Conservation (phyloP, 2,888 invertebrate genomes). For the Eumerus sabulonum region DNA sequence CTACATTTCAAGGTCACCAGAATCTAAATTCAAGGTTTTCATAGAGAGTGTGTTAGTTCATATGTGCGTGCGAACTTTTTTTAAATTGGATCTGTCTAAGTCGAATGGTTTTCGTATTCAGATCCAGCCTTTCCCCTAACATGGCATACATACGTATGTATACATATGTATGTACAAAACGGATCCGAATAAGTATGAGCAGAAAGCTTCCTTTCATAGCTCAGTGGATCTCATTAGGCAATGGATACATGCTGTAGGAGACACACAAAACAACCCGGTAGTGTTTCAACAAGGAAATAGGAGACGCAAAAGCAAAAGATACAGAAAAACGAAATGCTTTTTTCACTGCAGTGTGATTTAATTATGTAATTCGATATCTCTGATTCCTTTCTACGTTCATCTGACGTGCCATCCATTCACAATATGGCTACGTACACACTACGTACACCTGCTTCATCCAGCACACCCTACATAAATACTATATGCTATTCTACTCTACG, state of each 20-base stretch:
- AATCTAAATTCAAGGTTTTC: no score
- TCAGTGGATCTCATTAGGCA: slow-evolving; percentile 21
- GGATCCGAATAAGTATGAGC: no score
- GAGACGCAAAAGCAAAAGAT: background rate
- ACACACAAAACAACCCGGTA: background rate
- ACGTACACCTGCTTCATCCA: no score
- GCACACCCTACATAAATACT: background rate
- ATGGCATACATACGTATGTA: no score
- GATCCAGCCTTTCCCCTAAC: no score
- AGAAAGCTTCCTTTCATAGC: slow-evolving; percentile 6
- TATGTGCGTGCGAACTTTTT: no score
- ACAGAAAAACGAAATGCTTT: slow-evolving; percentile 11
- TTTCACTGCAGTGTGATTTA: slow-evolving; percentile 37
- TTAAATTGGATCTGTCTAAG: no score
- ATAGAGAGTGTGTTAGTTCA: no score
- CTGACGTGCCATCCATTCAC: slow-evolving; percentile 36
- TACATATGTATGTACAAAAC: no score
- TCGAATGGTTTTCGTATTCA: no score
- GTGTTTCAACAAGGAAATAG: background rate
- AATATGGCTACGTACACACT: slow-evolving; percentile 1
- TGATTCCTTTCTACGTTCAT: slow-evolving; percentile 23
- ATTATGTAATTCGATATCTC: slow-evolving; percentile 47
- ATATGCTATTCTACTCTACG: background rate
- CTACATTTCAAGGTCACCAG: no score
- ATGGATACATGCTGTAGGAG: slow-evolving; percentile 3